phyloP scores from a whole-genome alignment of 2,113 vertebrate genomes.

The Microcebus griseorufus region DNA sequence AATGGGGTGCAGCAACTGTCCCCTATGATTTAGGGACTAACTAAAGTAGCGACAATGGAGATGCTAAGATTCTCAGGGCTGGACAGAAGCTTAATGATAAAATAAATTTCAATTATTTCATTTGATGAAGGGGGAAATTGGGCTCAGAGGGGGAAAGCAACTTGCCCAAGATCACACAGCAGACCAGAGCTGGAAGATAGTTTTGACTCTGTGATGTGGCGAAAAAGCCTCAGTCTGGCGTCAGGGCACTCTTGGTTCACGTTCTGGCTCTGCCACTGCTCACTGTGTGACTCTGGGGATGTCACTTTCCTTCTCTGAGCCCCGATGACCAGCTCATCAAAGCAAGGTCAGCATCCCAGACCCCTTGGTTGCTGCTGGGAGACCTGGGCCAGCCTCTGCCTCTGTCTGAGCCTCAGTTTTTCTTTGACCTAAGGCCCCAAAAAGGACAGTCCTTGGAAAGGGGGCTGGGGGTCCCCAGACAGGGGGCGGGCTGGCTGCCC shows the following conservation, averaged over 20 bases:
- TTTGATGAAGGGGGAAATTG: neutral
- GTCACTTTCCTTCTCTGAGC: neutral
- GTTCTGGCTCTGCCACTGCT: neutral
- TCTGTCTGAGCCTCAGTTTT: neutral
- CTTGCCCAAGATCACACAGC: neutral
- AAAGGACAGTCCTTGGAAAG: neutral
- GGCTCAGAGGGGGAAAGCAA: neutral
- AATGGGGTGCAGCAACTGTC: fast-evolving
- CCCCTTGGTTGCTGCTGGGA: neutral
- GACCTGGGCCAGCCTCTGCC: neutral
- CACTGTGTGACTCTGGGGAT: neutral
- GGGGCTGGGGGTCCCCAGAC: neutral
- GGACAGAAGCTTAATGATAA: neutral
- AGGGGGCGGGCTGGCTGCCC: neutral
- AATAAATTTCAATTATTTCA: neutral
- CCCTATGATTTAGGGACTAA: neutral
- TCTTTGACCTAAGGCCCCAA: neutral
- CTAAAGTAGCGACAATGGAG: neutral
- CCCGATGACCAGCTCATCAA: neutral
- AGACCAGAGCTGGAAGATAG: neutral
- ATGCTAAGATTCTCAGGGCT: neutral
- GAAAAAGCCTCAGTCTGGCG: neutral
- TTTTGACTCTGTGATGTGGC: neutral
- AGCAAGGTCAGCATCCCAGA: neutral
- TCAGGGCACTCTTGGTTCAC: neutral